Evolutionary conservation across 1,140 invertebrate species (phyloP).

Genomic region (Branchinecta lindahli): DNA sequence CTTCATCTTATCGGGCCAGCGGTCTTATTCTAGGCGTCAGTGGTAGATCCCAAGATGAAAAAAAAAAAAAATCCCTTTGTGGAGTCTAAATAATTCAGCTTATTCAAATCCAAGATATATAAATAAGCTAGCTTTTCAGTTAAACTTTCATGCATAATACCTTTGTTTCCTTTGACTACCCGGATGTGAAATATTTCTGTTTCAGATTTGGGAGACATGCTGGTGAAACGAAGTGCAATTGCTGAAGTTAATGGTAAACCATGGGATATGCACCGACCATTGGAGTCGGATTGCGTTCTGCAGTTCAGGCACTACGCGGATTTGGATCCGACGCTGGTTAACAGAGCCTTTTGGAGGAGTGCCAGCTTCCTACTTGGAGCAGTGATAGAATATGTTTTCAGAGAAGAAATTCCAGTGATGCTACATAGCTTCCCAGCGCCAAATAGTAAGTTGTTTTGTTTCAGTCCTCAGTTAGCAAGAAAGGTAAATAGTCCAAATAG

Average conservation of each 20-base stretch:
- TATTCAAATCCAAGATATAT: too few relatives aligned
- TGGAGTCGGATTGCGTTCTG: constrained; percentile 59
- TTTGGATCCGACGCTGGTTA: constrained; percentile 40
- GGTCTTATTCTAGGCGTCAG: too few relatives aligned
- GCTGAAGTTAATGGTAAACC: constrained; percentile 58
- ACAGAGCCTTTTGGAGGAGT: constrained; percentile 75
- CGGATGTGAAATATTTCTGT: constrained; percentile 20
- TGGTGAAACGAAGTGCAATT: constrained; percentile 52
- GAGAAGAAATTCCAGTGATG: constrained; percentile 52
- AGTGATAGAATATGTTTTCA: constrained; percentile 57
- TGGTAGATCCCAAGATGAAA: too few relatives aligned
- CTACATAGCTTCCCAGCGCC: constrained; percentile 73
- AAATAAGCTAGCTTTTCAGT: too few relatives aligned
- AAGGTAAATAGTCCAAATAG: constrained; percentile 30
- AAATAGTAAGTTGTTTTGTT: constrained; percentile 34
- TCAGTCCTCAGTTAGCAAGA: not conserved
- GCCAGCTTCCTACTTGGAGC: constrained; percentile 75
- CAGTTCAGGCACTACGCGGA: constrained; percentile 60
- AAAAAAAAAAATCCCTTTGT: too few relatives aligned
- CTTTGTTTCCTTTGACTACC: too few relatives aligned
- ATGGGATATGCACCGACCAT: constrained; percentile 86
- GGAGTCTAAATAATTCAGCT: too few relatives aligned
- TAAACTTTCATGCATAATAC: too few relatives aligned
- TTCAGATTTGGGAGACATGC: constrained; percentile 55
- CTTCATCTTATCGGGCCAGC: too few relatives aligned